These are phyloP conservation scores for Sympetrum striolatum DNA, from an alignment of 2,888 invertebrate species.

Conservation along the genomic window DNA sequence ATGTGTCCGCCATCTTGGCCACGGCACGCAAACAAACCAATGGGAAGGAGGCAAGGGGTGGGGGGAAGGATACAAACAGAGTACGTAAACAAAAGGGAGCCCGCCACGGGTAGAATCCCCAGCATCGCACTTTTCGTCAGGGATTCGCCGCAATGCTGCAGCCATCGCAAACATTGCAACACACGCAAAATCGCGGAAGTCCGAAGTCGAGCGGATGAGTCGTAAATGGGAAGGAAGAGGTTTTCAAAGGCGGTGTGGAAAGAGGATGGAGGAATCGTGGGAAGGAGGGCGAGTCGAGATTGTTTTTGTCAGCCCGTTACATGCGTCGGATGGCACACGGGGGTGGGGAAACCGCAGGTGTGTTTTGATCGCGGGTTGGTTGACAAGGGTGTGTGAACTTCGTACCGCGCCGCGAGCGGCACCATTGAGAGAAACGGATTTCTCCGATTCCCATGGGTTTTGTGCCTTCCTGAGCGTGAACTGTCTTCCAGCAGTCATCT, in stretches of 20 bases:
- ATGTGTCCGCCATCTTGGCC: conserved; percentile 41
- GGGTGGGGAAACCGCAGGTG: neutral
- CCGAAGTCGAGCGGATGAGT: too few relatives aligned
- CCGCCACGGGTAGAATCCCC: neutral
- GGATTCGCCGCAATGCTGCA: neutral
- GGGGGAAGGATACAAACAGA: neutral
- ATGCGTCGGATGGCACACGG: neutral
- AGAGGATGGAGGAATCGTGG: neutral
- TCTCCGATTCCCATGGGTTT: neutral
- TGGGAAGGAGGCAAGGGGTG: neutral
- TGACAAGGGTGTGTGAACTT: conserved; percentile 18
- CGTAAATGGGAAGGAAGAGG: too few relatives aligned
- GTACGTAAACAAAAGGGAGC: neutral
- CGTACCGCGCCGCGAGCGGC: neutral
- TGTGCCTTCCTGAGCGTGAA: too few relatives aligned
- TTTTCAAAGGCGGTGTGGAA: too few relatives aligned
- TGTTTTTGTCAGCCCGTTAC: conserved; percentile 7
- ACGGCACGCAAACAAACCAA: neutral
- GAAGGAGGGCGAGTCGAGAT: neutral
- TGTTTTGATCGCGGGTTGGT: conserved; percentile 32
- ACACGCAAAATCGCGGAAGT: too few relatives aligned
- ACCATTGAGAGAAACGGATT: neutral
- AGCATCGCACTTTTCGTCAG: neutral
- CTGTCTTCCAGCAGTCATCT: too few relatives aligned
- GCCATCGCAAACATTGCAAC: neutral